Base-by-base conservation (phyloP, 2,888 invertebrate species). In the Brachynemurus nebulosus region DNA sequence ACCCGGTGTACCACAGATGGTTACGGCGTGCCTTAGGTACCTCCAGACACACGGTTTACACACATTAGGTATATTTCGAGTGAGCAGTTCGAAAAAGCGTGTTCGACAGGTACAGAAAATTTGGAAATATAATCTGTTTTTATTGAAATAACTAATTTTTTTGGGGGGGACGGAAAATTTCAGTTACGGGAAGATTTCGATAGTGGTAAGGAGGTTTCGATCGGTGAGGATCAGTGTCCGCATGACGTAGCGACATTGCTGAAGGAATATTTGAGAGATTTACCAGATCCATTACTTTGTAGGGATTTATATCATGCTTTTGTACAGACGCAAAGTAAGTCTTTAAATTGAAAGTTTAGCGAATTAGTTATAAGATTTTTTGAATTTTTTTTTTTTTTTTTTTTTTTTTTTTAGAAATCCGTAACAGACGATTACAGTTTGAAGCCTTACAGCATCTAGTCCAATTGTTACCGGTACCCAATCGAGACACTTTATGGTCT, bases 221-320 rank as follows among this genome's bases (percentile, higher is more conserved):
- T 92, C 54, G 82, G 81, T 51, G 73, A 80, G 8, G 84, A 86
- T 37, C 83, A 83, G 54, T 86, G 88, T 65, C 90, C 92, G 1
- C 92, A 95, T 64, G 93, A 95, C 61, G 88, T 93, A 45, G 93
- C 91, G 7, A 86, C 90, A 0, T 71, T 95, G 33, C 74, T 95
- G 23, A 95, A 95, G 63, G 93, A 93, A 66, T 95, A 84, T 68
- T 79, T 95, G 52, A 69, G 95, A 41, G 93, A 95, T 61, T 68
- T 95, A 33, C 93, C 93, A 0, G 93, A 95, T 60, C 89, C 93
- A 7, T 70, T 95, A 48, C 76, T 95, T 34, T 91, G 91, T 60
- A 74, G 84, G 55, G 88, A 89, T 58, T 74, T 95, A 30, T 95
- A 93, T 62, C 75, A 79, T 43, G 85, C 90, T 50, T 92, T 95